These are phyloP conservation scores for Leucania comma DNA, from an alignment of 2,888 invertebrate genomes.

Conservation along the genomic window DNA sequence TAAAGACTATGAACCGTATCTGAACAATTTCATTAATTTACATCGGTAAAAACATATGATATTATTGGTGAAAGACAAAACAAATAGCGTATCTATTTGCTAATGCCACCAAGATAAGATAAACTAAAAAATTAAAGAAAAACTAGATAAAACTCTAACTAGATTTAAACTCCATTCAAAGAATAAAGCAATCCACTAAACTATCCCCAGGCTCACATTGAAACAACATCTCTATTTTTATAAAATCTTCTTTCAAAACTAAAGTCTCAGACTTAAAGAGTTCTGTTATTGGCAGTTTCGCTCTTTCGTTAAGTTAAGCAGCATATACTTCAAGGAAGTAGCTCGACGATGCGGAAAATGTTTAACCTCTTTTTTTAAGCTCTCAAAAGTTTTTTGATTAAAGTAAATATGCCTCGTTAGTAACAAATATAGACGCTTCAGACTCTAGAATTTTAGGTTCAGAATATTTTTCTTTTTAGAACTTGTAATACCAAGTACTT, in stretches of 20 bases:
- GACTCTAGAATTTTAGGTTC: constrained; percentile 27
- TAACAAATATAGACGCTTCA: constrained; percentile 39
- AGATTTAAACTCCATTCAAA: constrained; percentile 3
- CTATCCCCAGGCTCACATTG: constrained; percentile 29
- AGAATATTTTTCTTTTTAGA: constrained; percentile 21
- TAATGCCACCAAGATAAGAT: background rate
- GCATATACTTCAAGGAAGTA: constrained; percentile 59
- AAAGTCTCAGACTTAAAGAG: constrained; percentile 63
- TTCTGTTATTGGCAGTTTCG: constrained; percentile 72
- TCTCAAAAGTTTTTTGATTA: constrained; percentile 57
- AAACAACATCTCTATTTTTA: constrained; percentile 56
- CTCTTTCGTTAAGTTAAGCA: constrained; percentile 60
- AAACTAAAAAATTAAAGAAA: background rate
- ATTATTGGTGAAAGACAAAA: background rate
- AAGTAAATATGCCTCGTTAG: constrained; percentile 57
- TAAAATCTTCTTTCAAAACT: constrained; percentile 66
- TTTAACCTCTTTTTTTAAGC: constrained; percentile 54
- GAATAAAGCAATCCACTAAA: constrained; percentile 29
- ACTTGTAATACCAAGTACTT: constrained; percentile 31
- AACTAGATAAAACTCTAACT: background rate
- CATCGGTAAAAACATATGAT: too few species aligned
- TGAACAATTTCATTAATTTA: too few species aligned
- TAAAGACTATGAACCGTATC: too few species aligned
- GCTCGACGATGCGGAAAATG: constrained; percentile 58
- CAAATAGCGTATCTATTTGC: too few species aligned